Evolutionary conservation across 2,888 invertebrate species (phyloP), one percentile per base, ranked within the genome.

Genomic region (Mongoloraphidia duomilia): DNA sequence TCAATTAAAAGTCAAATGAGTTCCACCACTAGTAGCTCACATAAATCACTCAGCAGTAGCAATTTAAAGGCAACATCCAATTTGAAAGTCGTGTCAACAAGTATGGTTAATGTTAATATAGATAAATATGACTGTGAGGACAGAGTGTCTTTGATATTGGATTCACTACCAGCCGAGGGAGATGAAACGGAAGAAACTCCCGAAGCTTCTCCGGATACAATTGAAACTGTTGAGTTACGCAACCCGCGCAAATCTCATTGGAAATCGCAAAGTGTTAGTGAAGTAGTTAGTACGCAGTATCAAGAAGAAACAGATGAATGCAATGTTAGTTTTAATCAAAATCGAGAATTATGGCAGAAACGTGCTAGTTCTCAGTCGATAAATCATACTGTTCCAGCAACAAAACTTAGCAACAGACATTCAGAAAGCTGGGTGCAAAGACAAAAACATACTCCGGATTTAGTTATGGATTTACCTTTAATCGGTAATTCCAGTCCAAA

Each of bases 391-490:
- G 65, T 53, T 37, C 62, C 55, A 10, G 65, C 66, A 43, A 58
- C 66, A n/a, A 26, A 14, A 37, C 34, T 33, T 14, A 40, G 11
- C 8, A 71, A 71, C 44, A 55, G 61, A 55, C 64, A 56, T 58
- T 70, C 63, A 52, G 74, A 60, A 58, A 60, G 60, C 11, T 62
- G 61, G 52, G 51, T 61, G 37, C 63, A 64, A 50, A 57, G 65
- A 46, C 73, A 74, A 53, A 74, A 72, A 54, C 77, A 79, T 57
- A 80, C 87, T 34, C 88, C 89, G 2, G 89, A 88, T 69, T 72
- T 88, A 50, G 88, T 89, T 54, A 82, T 87, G 79, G 88, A 86
- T 67, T 69, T 88, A 57, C 88, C 88, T n/a, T 69, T 80, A 55
- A 68, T 63, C 55, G 70, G 63, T 14, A 62, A 59, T 47, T 62